Evolutionary conservation across 2,113 vertebrate genomes (phyloP), one percentile per base, ranked within the genome.

Genomic region (Chaetorhynchus papuensis): DNA sequence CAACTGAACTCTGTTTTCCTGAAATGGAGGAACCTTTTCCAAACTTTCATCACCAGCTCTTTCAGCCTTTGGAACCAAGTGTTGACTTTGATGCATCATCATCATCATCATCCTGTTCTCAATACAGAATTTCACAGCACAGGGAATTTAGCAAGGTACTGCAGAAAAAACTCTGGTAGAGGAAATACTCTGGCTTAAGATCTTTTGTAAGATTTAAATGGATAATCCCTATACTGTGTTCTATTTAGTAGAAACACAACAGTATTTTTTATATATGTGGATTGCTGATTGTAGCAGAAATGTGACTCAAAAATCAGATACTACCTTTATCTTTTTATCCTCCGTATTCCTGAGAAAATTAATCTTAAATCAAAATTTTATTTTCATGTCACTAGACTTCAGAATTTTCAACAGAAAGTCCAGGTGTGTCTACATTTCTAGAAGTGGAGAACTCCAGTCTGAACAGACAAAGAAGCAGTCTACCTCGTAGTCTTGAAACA

Each of bases 11-110:
- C 61, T 94, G 81, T 92, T 92, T 97, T 89, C 92, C 97, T 52
- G 97, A 97, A 91, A 27, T 37, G 3, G 97, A 98, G n/a, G 78
- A 94, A 24, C 21, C 28, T 91, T 93, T 97, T 87, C 92, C 37
- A 5, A 76, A 87, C 52, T 93, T 97, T 81, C 90, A 86, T 41
- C 88, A 20, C 44, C 91, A 95, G 81, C 78, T 93, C 72, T 98
- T 98, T 87, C 96, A 97, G 66, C 94, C 97, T 78, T 93, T 98
- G 83, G 93, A 98, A 54, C 94, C 97, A 23, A 96, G 77, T 53
- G n/a, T 89, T 39, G 95, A 96, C 75, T 97, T 90, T 2, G 95
- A 97, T 77, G 30, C 86, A 28, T 97, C 94, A 6, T 64, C 82
- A 37, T 57, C 54, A 35, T 83, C 82, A n/a, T 96, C 95, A 21